These are phyloP conservation scores for Astatoreochromis straeleni DNA, from an alignment of 2,113 vertebrate genomes.

Conservation along the genomic window DNA sequence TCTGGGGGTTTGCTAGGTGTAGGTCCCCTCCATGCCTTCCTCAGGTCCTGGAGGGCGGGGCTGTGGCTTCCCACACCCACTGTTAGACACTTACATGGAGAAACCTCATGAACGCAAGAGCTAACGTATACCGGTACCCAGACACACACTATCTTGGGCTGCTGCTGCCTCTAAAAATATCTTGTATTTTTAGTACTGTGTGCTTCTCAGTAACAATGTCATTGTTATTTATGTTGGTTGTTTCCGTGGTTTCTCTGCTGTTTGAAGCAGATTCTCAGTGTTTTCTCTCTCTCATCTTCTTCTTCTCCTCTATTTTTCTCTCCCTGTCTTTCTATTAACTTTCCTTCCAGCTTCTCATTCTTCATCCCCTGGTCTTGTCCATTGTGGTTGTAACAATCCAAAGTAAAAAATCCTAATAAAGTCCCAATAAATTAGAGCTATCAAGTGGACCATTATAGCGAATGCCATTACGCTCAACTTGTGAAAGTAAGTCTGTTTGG, in stretches of 20 bases:
- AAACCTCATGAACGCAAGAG: neutral
- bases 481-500: neutral
- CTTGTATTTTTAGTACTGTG: neutral
- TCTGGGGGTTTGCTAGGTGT: neutral
- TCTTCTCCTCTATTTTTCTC: neutral
- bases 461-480: rapidly evolving
- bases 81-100: neutral
- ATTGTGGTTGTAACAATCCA: neutral
- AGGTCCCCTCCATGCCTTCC: neutral
- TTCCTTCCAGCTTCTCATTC: neutral
- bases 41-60: neutral
- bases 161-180: neutral
- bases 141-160: neutral
- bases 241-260: rapidly evolving
- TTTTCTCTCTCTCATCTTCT: neutral
- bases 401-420: neutral
- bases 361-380: neutral
- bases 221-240: neutral
- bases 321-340: neutral
- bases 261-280: neutral
- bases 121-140: neutral
- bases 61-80: neutral
- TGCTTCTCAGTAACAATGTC: neutral
- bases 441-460: neutral
- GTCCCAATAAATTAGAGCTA: neutral